A percentile compares a stretch with the other conserved stretches of the same genome.
Evolutionary conservation across 2,797 vertebrate species (phyloP).

Genomic region (Nannoperca obscura): DNA sequence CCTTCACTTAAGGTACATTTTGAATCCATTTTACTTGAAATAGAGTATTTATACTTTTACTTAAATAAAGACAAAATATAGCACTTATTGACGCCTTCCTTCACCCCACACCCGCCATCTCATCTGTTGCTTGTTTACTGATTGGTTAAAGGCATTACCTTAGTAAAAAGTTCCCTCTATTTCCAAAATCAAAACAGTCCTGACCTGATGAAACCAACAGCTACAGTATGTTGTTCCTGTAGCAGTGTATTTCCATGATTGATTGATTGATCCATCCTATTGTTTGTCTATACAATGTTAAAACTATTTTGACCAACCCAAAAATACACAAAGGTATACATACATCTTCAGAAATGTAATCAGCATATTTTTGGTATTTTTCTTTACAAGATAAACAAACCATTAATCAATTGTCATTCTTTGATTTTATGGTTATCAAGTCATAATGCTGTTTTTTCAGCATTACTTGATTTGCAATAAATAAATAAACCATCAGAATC

Average conservation of each 20-base stretch:
- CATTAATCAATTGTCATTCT: neutral
- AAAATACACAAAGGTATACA: neutral
- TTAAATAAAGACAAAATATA: neutral
- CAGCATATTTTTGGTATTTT: neutral
- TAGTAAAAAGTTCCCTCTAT: neutral
- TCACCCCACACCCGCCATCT: neutral
- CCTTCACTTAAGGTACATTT: neutral
- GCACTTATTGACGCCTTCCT: neutral
- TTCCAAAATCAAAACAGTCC: conserved; percentile 2
- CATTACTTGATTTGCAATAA: neutral
- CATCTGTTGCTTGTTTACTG: conserved; percentile 5
- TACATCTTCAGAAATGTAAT: neutral
- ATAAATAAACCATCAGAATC: neutral
- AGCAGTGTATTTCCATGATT: neutral
- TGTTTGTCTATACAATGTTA: neutral
- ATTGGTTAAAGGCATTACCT: neutral
- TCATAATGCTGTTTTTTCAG: neutral
- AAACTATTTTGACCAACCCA: neutral
- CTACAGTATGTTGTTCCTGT: neutral
- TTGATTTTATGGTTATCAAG: neutral
- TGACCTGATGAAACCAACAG: neutral
- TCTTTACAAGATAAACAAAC: no score
- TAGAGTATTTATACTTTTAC: conserved; percentile 12
- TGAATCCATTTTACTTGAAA: neutral
- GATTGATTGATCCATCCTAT: neutral